Evolutionary conservation across 2,888 invertebrate species (phyloP).

Genomic region (Epinotia bilunana): DNA sequence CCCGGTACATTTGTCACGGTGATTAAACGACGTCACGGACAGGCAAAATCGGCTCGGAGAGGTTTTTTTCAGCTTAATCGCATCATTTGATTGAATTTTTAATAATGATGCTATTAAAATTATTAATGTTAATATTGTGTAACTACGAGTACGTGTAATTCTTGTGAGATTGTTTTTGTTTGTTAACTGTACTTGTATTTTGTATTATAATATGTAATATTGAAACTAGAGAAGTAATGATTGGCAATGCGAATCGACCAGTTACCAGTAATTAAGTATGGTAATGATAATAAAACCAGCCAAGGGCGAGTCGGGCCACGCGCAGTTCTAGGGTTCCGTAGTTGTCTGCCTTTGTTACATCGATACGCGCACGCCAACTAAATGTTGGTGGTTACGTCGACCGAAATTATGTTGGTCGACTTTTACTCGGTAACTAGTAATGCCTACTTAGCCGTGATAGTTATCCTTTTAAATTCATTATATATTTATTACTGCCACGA

Average conservation of each 20-base stretch:
- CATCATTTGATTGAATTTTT: conserved; percentile 41
- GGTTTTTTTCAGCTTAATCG: conserved; percentile 50
- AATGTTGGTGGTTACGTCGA: no score
- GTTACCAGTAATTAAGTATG: conserved; percentile 5
- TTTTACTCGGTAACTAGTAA: no score
- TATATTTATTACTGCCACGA: no score
- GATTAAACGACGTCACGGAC: conserved; percentile 68
- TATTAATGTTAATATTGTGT: not conserved
- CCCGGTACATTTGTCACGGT: conserved; percentile 65
- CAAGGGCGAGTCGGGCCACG: no score
- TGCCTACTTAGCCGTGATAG: no score
- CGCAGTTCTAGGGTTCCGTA: no score
- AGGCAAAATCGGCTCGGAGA: conserved; percentile 51
- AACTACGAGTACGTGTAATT: not conserved
- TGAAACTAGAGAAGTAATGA: no score
- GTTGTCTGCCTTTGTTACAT: no score
- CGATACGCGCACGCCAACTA: no score
- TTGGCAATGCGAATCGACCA: not conserved
- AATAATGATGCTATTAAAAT: conserved; percentile 2
- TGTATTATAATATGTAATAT: not conserved
- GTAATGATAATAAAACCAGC: not conserved
- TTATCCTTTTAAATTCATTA: no score
- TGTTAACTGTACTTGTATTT: not conserved
- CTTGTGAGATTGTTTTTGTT: not conserved
- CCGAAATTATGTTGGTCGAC: no score